A percentile compares a stretch with the other conserved stretches of the same genome.
phyloP scores from a whole-genome alignment of 2,113 vertebrate species.

The Ibidorhyncha struthersii region DNA sequence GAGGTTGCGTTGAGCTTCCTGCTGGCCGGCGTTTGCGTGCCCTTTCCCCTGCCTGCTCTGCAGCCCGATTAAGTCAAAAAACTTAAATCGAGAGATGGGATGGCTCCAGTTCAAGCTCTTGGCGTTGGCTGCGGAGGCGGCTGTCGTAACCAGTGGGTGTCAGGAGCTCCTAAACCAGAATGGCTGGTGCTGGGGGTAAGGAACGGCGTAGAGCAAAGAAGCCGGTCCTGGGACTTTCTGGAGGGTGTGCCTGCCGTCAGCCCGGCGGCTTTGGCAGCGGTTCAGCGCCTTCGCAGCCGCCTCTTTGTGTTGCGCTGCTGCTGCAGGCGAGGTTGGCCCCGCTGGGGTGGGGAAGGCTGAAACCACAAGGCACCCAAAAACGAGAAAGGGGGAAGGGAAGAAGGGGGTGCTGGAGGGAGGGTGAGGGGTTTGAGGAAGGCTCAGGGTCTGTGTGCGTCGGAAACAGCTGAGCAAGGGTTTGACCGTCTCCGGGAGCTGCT shows the following conservation, averaged over 20 bases:
- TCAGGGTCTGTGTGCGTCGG: not conserved
- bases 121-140: not conserved
- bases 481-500: not conserved
- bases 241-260: not conserved
- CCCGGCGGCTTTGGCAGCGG: not conserved
- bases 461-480: not conserved
- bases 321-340: not conserved
- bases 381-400: not conserved
- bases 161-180: not conserved
- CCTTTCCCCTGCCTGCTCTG: fast-evolving
- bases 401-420: not conserved
- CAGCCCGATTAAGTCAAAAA: not conserved
- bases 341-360: not conserved
- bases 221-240: not conserved
- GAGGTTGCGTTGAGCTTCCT: not conserved
- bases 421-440: fast-evolving
- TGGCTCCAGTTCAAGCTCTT: not conserved
- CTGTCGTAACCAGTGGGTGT: not conserved
- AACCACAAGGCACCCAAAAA: not conserved
- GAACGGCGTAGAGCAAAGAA: fast-evolving
- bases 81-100: not conserved
- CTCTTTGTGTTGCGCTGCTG: not conserved
- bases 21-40: fast-evolving
- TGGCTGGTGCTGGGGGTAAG: not conserved
- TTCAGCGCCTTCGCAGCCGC: not conserved